Evolutionary conservation across 92 coral and sea anemone species (phyloP).

Genomic region (Heliopora coerulea): DNA sequence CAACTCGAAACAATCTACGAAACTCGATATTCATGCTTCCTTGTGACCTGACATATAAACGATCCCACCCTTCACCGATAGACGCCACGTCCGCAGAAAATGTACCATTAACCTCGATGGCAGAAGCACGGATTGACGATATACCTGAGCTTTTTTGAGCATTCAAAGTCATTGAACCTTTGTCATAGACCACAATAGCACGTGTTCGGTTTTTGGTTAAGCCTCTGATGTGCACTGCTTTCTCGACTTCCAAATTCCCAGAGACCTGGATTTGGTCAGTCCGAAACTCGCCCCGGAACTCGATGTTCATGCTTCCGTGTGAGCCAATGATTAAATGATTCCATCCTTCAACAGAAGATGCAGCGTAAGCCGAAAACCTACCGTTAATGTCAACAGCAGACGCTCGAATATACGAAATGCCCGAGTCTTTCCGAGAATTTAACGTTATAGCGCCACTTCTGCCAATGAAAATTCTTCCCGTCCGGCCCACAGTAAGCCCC

Average conservation of each 20-base stretch:
- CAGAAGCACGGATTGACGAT: slow-evolving; percentile 21
- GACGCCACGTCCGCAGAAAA: slow-evolving; percentile 1
- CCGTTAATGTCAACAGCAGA: slow-evolving; percentile 64
- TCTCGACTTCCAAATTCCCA: slow-evolving; percentile 66
- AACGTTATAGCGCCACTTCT: slow-evolving; percentile 11
- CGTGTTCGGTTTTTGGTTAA: slow-evolving; percentile 36
- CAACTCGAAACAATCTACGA: slow-evolving; percentile 25
- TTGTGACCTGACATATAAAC: background rate
- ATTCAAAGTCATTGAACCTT: background rate
- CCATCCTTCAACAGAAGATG: slow-evolving; percentile 70
- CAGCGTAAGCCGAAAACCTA: slow-evolving; percentile 53
- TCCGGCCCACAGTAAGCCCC: slow-evolving; percentile 66
- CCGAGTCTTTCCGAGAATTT: background rate
- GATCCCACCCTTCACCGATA: slow-evolving; percentile 31
- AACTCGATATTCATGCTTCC: slow-evolving; percentile 18
- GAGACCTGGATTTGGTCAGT: slow-evolving; percentile 53
- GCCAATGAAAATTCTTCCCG: slow-evolving; percentile 33
- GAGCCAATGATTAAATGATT: slow-evolving; percentile 59
- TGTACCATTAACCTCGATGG: slow-evolving; percentile 25
- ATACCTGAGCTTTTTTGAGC: background rate
- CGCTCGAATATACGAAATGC: slow-evolving; percentile 10
- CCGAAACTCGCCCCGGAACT: slow-evolving; percentile 59
- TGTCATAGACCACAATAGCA: slow-evolving; percentile 18
- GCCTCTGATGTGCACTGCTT: slow-evolving; percentile 61
- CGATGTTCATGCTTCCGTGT: slow-evolving; percentile 57